phyloP scores from a whole-genome alignment of 2,888 invertebrate species.

The Rhopalosiphum nymphaeae region DNA sequence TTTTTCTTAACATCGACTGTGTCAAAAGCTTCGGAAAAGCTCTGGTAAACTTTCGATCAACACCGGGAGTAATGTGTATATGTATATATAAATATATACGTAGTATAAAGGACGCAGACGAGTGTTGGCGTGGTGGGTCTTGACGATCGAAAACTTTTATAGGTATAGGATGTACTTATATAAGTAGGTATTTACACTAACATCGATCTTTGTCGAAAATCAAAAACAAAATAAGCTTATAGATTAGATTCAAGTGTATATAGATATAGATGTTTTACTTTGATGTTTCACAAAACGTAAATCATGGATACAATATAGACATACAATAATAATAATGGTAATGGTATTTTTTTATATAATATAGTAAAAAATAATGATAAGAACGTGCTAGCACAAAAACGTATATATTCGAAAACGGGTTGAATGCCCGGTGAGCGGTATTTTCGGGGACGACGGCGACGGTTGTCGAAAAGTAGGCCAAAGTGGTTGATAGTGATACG shows the following conservation, averaged over 20 bases:
- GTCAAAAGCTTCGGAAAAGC: background rate
- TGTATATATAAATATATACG: background rate
- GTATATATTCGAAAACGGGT: conserved; percentile 19
- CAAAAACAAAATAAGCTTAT: background rate
- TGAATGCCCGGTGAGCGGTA: conserved; percentile 40
- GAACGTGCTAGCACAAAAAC: conserved; percentile 39
- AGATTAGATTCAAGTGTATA: conserved; percentile 14
- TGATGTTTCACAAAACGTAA: conserved; percentile 11
- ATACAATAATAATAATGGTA: conserved; percentile 39
- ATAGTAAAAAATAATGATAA: conserved; percentile 29
- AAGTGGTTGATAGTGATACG: background rate
- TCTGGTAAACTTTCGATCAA: background rate
- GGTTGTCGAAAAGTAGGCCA: conserved; percentile 33
- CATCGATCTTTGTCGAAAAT: conserved; percentile 21
- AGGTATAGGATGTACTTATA: background rate
- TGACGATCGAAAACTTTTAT: background rate
- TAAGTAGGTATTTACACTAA: background rate
- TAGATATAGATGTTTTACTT: conserved; percentile 37
- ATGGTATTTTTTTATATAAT: background rate
- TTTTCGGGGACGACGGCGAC: conserved; percentile 37
- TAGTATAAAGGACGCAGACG: background rate
- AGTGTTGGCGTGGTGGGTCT: background rate
- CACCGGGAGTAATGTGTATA: background rate
- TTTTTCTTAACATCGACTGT: background rate
- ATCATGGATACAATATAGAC: background rate